phyloP scores from a whole-genome alignment of 1,140 invertebrate genomes.

The Trichomalopsis sarcophagae region DNA sequence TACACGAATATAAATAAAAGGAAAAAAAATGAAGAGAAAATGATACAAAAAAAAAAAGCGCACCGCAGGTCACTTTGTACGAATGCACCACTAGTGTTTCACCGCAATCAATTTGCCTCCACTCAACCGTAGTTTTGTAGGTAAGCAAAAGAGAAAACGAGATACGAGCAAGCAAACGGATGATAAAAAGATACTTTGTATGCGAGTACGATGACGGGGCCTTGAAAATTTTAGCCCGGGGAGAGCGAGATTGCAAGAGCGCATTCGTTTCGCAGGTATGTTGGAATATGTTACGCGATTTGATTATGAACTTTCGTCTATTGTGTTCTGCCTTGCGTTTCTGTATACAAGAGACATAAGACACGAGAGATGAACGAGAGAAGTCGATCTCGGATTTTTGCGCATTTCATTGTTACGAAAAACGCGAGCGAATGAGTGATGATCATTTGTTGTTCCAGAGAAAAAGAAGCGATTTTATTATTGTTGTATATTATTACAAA shows the following conservation, averaged over 20 bases:
- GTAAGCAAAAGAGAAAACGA: not conserved
- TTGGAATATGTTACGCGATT: not conserved
- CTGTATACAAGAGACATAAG: not conserved
- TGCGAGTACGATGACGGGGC: not conserved
- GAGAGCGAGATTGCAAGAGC: not conserved
- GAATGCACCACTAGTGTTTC: conserved; percentile 46
- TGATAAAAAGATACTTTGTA: conserved; percentile 15
- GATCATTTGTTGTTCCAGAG: conserved; percentile 19
- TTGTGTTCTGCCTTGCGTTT: not conserved
- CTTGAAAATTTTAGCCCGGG: conserved; percentile 11
- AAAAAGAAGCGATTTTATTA: not conserved
- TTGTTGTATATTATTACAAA: conserved; percentile 20
- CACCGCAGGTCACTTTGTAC: conserved; percentile 34
- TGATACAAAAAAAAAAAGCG: conserved; percentile 20
- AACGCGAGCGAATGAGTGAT: not conserved
- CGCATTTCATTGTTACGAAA: not conserved
- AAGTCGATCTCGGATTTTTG: not conserved
- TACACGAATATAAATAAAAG: not conserved
- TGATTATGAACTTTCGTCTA: not conserved
- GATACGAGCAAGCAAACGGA: not conserved
- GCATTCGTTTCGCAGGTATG: not conserved
- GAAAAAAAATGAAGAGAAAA: not conserved
- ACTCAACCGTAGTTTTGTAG: conserved; percentile 29
- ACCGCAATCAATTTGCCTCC: conserved; percentile 39
- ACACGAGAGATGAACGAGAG: not conserved